These are phyloP conservation scores for Drosophila parabipectinata DNA, from an alignment of 1,140 invertebrate genomes.

Conservation along the genomic window DNA sequence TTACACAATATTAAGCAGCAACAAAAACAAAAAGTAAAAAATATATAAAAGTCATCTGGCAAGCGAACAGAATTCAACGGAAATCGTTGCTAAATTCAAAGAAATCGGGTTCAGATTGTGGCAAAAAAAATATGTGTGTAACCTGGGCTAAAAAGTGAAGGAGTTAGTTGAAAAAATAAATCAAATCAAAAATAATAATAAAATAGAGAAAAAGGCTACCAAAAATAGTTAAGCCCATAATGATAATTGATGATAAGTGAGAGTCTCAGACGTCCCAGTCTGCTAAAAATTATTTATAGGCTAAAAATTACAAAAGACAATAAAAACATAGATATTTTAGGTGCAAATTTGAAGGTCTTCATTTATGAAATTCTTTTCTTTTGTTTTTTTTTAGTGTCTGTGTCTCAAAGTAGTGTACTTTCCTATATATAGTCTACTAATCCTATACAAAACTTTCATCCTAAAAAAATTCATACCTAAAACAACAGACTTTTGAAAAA, in stretches of 20 bases:
- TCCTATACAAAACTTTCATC: no score
- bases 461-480: no score
- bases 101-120: slow-evolving; percentile 33
- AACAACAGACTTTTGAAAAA: no score
- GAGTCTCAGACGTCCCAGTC: background rate
- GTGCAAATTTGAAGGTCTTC: background rate
- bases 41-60: slow-evolving; percentile 2
- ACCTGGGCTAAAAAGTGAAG: background rate
- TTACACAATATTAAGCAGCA: slow-evolving; percentile 45
- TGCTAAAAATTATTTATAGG: background rate
- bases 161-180: background rate
- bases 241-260: slow-evolving; percentile 26
- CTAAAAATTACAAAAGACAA: background rate
- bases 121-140: slow-evolving; percentile 9
- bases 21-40: slow-evolving; percentile 25
- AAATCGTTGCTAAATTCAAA: slow-evolving; percentile 66
- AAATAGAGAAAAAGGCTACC: background rate
- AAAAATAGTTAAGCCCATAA: slow-evolving; percentile 2
- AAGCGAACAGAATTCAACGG: slow-evolving; percentile 38
- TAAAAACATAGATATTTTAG: background rate
- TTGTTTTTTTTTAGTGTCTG: no score
- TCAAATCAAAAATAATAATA: background rate
- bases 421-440: no score
- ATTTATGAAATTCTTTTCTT: no score
- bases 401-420: no score